phyloP scores from a whole-genome alignment of 2,113 vertebrate species.

The Phaethon lepturus region DNA sequence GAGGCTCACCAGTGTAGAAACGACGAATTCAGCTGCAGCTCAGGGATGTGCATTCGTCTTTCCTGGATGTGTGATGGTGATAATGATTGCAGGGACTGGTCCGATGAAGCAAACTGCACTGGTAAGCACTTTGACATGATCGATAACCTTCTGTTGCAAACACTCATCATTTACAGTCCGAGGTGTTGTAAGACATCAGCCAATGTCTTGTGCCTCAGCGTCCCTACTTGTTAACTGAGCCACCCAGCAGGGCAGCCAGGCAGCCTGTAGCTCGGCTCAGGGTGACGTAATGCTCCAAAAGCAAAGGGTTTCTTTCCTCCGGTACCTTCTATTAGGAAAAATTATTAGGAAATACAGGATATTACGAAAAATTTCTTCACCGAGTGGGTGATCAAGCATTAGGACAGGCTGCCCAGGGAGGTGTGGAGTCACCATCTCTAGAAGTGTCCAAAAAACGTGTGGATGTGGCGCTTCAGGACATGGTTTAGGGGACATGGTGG shows the following conservation, averaged over 20 bases:
- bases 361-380: too few relatives aligned
- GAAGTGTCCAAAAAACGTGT: too few relatives aligned
- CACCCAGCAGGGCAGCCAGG: neutral
- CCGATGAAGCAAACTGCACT: slow-evolving; percentile 94
- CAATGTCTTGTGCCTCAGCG: neutral
- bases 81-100: slow-evolving; percentile 98
- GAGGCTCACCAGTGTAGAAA: slow-evolving; percentile 90
- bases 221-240: neutral
- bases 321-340: neutral
- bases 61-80: slow-evolving; percentile 97
- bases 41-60: slow-evolving; percentile 91
- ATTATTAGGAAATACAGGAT: too few relatives aligned
- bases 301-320: neutral
- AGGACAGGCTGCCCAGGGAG: too few relatives aligned
- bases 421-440: too few relatives aligned
- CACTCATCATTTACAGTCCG: neutral
- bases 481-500: too few relatives aligned
- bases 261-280: neutral
- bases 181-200: neutral
- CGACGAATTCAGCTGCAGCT: slow-evolving; percentile 91
- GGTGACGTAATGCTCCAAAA: neutral
- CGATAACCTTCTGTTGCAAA: neutral
- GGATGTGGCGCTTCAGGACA: too few relatives aligned
- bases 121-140: slow-evolving; percentile 71
- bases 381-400: too few relatives aligned